phyloP scores from a whole-genome alignment of 2,888 invertebrate species.

The Ferrisia virgata region DNA sequence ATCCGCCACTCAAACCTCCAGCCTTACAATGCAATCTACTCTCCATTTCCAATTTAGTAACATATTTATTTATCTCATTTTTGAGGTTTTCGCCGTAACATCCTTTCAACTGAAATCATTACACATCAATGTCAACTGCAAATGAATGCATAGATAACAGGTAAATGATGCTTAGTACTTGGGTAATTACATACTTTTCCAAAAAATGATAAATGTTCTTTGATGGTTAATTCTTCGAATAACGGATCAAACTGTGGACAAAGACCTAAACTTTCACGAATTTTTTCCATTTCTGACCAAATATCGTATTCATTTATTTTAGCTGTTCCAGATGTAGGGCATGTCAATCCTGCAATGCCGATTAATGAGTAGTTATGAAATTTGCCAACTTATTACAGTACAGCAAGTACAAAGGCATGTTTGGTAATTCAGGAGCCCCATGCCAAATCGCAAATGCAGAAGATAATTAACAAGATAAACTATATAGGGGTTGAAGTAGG shows the following conservation, averaged over 20 bases:
- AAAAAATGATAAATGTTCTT: slow-evolving; percentile 79
- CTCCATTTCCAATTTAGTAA: slow-evolving; percentile 64
- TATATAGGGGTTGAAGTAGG: too few species aligned
- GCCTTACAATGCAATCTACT: slow-evolving; percentile 46
- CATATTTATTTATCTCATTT: slow-evolving; percentile 63
- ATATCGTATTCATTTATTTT: slow-evolving; percentile 70
- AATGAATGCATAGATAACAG: background rate
- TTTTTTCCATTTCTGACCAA: slow-evolving; percentile 60
- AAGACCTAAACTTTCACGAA: slow-evolving; percentile 70
- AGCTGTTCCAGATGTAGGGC: slow-evolving; percentile 67
- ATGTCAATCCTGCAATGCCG: slow-evolving; percentile 60
- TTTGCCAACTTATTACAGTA: background rate
- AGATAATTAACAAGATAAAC: too few species aligned
- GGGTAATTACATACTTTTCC: slow-evolving; percentile 55
- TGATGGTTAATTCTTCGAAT: slow-evolving; percentile 76
- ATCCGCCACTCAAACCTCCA: slow-evolving; percentile 58
- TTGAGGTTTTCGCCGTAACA: slow-evolving; percentile 57
- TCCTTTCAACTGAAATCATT: slow-evolving; percentile 61
- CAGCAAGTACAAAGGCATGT: too few species aligned
- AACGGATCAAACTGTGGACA: slow-evolving; percentile 85
- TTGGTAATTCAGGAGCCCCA: too few species aligned
- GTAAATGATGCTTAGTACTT: background rate
- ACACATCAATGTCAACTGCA: too few species aligned
- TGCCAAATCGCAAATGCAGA: too few species aligned
- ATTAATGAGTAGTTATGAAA: background rate